These are phyloP conservation scores for Lepidurus couesii DNA, from an alignment of 1,140 invertebrate species.

Conservation along the genomic window DNA sequence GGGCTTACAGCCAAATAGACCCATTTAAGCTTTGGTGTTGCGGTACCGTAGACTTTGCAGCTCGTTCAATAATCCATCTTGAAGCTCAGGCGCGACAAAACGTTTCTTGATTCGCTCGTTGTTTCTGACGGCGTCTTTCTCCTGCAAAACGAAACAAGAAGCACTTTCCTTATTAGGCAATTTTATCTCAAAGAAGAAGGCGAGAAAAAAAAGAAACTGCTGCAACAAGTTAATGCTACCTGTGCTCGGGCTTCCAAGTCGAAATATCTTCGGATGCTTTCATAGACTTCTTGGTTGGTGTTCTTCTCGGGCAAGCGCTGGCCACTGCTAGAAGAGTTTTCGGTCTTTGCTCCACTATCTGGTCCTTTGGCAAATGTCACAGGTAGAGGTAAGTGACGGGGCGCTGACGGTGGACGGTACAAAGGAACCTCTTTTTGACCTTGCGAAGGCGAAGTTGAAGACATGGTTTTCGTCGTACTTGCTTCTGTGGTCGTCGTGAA, in stretches of 20 bases:
- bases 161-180: background rate
- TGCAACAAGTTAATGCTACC: background rate
- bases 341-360: background rate
- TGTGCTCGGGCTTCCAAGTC: slow-evolving; percentile 11
- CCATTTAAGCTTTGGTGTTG: background rate
- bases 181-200: background rate
- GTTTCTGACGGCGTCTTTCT: background rate
- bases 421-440: slow-evolving; percentile 23
- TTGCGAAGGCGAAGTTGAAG: slow-evolving; percentile 10
- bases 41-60: background rate
- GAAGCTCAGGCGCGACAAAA: background rate
- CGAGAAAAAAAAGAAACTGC: background rate
- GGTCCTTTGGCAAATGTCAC: background rate
- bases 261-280: background rate
- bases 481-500: background rate
- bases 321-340: background rate
- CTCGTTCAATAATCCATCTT: background rate
- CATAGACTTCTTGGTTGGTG: background rate
- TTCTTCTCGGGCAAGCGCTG: background rate
- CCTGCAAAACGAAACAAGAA: background rate
- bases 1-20: background rate
- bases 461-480: background rate
- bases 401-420: background rate
- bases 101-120: slow-evolving; percentile 1
- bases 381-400: slow-evolving; percentile 13